Conservation (phyloP, 2,888 invertebrate genomes). For the Bruchidius siliquastri region DNA sequence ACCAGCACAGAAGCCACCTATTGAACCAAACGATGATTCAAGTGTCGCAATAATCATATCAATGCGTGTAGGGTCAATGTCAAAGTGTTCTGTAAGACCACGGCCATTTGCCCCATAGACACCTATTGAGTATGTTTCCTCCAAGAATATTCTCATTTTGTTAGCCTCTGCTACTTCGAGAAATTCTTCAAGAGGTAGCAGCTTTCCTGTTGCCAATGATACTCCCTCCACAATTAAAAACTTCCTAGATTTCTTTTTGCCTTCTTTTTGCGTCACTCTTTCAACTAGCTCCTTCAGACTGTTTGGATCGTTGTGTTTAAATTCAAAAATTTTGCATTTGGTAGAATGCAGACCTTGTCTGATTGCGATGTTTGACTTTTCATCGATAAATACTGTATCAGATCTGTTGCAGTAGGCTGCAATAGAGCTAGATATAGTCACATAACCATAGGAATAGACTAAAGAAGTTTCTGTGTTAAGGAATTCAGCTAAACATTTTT, state of each 20-base stretch:
- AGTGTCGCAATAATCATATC: constrained; percentile 85
- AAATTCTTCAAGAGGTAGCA: constrained; percentile 80
- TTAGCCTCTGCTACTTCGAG: constrained; percentile 77
- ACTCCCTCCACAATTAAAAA: constrained; percentile 92
- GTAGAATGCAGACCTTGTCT: constrained; percentile 91
- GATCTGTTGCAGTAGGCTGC: constrained; percentile 89
- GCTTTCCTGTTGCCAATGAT: constrained; percentile 84
- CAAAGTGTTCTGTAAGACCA: constrained; percentile 85
- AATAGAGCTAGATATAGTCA: constrained; percentile 90
- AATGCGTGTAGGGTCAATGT: constrained; percentile 63
- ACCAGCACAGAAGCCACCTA: constrained; percentile 94
- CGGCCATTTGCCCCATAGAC: constrained; percentile 78
- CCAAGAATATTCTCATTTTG: constrained; percentile 88
- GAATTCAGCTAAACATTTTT: constrained; percentile 79
- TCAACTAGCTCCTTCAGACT: constrained; percentile 55
- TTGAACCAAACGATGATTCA: constrained; percentile 80
- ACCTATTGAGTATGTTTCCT: constrained; percentile 84
- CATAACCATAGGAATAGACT: constrained; percentile 94
- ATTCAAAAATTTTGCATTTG: constrained; percentile 73
- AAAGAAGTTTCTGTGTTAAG: constrained; percentile 86
- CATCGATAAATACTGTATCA: constrained; percentile 87
- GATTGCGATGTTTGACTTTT: constrained; percentile 79
- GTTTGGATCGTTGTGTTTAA: constrained; percentile 82
- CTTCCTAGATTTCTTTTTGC: constrained; percentile 47
- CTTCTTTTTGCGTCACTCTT: constrained; percentile 26